These are phyloP conservation scores for Frieseomelitta varia DNA, from an alignment of 1,140 invertebrate species.

Conservation along the genomic window DNA sequence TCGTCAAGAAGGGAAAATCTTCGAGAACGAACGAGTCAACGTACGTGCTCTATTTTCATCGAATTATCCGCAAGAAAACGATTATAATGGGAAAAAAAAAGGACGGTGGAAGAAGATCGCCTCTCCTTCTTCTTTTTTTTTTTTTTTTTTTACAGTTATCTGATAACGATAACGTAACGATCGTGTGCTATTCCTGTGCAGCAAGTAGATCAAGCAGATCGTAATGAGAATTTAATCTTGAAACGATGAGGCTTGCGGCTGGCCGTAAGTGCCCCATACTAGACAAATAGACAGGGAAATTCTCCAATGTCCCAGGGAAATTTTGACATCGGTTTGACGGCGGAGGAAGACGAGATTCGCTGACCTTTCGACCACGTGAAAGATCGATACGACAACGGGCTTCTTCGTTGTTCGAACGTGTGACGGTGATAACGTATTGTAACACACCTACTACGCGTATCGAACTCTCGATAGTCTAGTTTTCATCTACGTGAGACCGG, in stretches of 20 bases:
- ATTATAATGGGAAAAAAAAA: background rate
- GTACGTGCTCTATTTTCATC: background rate
- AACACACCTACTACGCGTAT: background rate
- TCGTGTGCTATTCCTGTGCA: background rate
- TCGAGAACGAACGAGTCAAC: too few species aligned
- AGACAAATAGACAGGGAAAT: background rate
- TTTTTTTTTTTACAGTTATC: too few species aligned
- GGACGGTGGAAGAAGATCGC: background rate
- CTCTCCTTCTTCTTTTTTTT: too few species aligned
- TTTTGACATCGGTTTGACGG: background rate
- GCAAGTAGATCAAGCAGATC: background rate
- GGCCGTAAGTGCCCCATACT: background rate
- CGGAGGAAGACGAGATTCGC: background rate
- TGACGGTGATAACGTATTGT: background rate
- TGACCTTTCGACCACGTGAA: background rate
- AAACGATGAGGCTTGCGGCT: background rate
- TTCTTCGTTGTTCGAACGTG: background rate
- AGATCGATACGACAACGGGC: background rate
- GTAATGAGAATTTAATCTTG: slow-evolving; percentile 5
- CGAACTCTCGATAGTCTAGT: slow-evolving; percentile 24
- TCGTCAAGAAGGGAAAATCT: too few species aligned
- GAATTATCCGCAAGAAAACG: background rate
- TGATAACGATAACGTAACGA: background rate
- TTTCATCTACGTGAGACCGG: slow-evolving; percentile 21
- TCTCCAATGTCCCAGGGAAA: background rate